A percentile compares a stretch with the other conserved stretches of the same genome.
Evolutionary conservation across 2,113 vertebrate species (phyloP).

Genomic region (Lanius collurio): DNA sequence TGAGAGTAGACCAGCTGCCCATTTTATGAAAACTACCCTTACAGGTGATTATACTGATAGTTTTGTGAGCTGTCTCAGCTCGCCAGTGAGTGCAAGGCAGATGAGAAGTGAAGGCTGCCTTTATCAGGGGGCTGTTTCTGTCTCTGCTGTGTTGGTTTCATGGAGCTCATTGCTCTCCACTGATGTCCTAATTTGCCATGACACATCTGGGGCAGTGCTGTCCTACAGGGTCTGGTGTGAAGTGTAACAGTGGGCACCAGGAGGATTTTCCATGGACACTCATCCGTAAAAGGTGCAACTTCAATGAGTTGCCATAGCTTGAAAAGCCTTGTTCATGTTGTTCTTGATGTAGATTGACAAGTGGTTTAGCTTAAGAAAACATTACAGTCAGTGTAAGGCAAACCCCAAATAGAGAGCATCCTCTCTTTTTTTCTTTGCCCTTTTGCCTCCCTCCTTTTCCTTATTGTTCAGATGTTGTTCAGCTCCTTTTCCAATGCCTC

Average conservation of each 20-base stretch:
- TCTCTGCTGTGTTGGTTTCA: background rate
- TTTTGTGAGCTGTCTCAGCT: background rate
- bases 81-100: background rate
- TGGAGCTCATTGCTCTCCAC: background rate
- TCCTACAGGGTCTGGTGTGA: background rate
- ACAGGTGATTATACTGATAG: background rate
- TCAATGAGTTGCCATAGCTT: background rate
- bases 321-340: background rate
- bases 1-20: background rate
- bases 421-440: rapidly evolving
- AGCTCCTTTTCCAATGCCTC: background rate
- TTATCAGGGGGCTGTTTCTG: background rate
- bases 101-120: background rate
- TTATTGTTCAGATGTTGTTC: background rate
- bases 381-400: background rate
- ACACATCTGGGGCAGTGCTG: background rate
- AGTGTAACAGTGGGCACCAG: background rate
- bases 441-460: background rate
- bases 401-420: background rate
- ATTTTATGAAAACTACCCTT: background rate
- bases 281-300: rapidly evolving
- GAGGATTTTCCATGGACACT: background rate
- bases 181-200: background rate
- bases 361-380: background rate
- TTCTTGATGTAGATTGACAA: background rate